Evolutionary conservation across 2,797 vertebrate species (phyloP), one percentile per base, ranked within the genome.

Genomic region (Lateolabrax maculatus): DNA sequence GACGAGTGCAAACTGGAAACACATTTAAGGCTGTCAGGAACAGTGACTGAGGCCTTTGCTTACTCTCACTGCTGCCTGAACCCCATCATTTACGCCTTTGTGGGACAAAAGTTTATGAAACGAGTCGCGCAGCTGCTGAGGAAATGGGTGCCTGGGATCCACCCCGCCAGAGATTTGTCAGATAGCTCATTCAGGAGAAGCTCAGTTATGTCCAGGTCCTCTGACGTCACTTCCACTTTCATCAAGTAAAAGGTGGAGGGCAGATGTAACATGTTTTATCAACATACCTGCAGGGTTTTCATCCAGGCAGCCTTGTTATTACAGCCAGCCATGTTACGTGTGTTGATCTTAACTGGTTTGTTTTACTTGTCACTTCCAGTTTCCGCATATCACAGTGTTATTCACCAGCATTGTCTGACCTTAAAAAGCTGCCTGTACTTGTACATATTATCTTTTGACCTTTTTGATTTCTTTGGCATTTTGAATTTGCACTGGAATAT

Each of bases 21-120:
- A 1, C 18, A 55, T 4, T 1, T 95, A 15, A 16, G 2, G 4
- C 3, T 92, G 29, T 68, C 90, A 0, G 1, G 81, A 23, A 29
- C 48, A 5, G 88, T 93, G 77, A 89, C 93, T 0, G 92, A 94
- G 77, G 51, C 87, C 19, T 23, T 95, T 0, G 95, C 93, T 0
- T 94, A 90, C 56, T 80, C 55, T 52, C 95, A 96, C 89, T 95
- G 94, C 82, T 96, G 95, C 36, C 89, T 96, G 58, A 96, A 96
- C 64, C 95, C 95, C 65, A 87, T 96, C 69, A 94, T 96, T 13
- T 95, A 96, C 0, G 95, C 93, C 67, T 95, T 96, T 67, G 91
- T 90, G 3, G 93, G 94, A 2, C 89, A 95, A 79, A 96, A 88
- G 72, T 96, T 96, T 46, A 94, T 84, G 84, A 91, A 51, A 55